Conservation (phyloP, 1,140 invertebrate species). For the Aphis craccivora region DNA sequence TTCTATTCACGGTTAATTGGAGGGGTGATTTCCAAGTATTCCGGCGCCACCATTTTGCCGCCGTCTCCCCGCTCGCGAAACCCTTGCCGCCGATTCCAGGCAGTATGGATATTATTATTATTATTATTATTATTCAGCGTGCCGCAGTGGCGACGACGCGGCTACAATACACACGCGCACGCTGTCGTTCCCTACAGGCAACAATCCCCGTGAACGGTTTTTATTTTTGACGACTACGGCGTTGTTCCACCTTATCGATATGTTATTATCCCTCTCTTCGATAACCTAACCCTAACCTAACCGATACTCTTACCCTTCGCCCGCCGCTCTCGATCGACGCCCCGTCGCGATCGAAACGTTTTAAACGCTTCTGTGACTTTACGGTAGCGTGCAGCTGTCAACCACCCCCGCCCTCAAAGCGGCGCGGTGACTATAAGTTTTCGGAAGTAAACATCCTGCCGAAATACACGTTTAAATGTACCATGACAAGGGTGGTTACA, state of each 20-base stretch:
- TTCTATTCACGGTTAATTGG: slow-evolving; percentile 50
- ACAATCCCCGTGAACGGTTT: not conserved
- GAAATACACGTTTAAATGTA: not conserved
- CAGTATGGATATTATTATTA: not conserved
- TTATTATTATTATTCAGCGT: not conserved
- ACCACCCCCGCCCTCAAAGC: no score
- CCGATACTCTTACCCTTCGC: not conserved
- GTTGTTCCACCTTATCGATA: not conserved
- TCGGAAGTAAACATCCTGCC: not conserved
- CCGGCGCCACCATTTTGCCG: not conserved
- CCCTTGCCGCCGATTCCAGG: not conserved
- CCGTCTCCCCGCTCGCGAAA: not conserved
- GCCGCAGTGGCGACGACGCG: not conserved
- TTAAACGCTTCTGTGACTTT: not conserved
- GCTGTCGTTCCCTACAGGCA: not conserved
- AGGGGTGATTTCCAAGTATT: slow-evolving; percentile 26
- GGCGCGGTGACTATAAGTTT: not conserved
- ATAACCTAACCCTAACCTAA: not conserved
- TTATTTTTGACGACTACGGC: not conserved
- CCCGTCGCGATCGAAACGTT: not conserved
- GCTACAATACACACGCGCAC: not conserved
- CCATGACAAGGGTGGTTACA: not conserved
- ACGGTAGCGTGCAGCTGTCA: not conserved
- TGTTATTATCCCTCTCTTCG: not conserved
- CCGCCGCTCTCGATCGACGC: not conserved